Evolutionary conservation across 2,113 vertebrate genomes (phyloP).

Genomic region (Acanthochromis polyacanthus): DNA sequence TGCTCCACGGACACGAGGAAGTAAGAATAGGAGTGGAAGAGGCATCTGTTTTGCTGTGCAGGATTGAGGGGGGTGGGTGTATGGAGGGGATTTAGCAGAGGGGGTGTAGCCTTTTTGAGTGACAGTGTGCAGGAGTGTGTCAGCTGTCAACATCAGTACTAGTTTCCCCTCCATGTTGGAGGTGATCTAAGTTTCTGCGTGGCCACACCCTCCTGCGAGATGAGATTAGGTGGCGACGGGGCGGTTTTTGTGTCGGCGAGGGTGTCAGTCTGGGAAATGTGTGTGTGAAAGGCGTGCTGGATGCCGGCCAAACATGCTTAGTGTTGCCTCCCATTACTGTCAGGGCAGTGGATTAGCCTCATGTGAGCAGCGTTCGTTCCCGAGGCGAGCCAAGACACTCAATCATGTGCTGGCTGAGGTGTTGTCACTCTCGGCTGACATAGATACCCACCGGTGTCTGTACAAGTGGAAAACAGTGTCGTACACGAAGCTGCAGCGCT

Average conservation of each 20-base stretch:
- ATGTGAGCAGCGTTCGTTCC: conserved; percentile 48
- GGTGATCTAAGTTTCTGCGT: conserved; percentile 58
- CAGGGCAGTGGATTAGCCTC: conserved; percentile 66
- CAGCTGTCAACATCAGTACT: conserved; percentile 56
- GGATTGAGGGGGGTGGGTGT: conserved; percentile 7
- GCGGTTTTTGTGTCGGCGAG: conserved; percentile 30
- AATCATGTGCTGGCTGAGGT: conserved; percentile 29
- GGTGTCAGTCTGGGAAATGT: conserved; percentile 17
- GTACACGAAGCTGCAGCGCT: conserved; percentile 3
- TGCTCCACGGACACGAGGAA: conserved; percentile 56
- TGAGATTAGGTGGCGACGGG: conserved; percentile 32
- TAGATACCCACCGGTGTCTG: background rate
- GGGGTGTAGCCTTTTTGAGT: background rate
- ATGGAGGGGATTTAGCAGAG: background rate
- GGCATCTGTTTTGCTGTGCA: conserved; percentile 40
- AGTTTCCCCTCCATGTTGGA: conserved; percentile 57
- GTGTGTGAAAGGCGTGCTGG: conserved; percentile 50
- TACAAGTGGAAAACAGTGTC: background rate
- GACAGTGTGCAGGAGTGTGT: conserved; percentile 35
- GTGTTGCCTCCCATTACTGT: conserved; percentile 61
- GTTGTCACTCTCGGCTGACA: conserved; percentile 16
- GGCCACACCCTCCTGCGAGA: conserved; percentile 69
- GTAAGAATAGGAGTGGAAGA: conserved; percentile 33
- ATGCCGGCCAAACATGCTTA: conserved; percentile 63
- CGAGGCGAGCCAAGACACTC: conserved; percentile 28